Conservation (phyloP, 2,797 vertebrate species). For the Muraenolepis orangiensis region DNA sequence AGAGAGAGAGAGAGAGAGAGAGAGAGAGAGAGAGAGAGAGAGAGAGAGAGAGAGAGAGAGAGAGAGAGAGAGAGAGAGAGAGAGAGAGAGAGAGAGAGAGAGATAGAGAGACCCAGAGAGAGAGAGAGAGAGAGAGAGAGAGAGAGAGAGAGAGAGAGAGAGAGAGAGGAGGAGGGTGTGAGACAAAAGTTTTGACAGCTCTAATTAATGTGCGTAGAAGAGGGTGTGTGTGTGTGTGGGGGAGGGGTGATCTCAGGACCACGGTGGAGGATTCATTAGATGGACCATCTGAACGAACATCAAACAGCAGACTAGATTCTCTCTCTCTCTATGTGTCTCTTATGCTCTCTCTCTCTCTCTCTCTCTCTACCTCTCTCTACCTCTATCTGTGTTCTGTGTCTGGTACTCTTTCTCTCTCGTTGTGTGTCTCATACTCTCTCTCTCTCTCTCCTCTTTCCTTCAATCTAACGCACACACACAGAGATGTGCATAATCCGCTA, state of each 20-base stretch:
- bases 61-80: constrained; percentile 53
- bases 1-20: constrained; percentile 53
- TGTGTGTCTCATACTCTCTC: too few relatives aligned
- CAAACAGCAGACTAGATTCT: constrained; percentile 53
- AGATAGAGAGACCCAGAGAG: constrained; percentile 43
- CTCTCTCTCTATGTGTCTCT: neutral
- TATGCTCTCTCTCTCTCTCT: neutral
- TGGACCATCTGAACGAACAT: constrained; percentile 69
- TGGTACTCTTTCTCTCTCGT: too few relatives aligned
- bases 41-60: constrained; percentile 2
- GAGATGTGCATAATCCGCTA: too few relatives aligned
- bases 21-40: constrained; percentile 29
- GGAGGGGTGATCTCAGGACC: constrained; percentile 28
- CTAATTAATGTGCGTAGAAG: constrained; percentile 76
- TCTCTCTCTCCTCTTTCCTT: too few relatives aligned
- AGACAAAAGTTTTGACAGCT: constrained; percentile 78
- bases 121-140: neutral
- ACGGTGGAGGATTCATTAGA: constrained; percentile 74
- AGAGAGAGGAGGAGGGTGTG: constrained; percentile 54
- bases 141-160: constrained; percentile 33
- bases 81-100: constrained; percentile 8
- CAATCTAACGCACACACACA: too few relatives aligned
- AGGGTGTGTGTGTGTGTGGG: constrained; percentile 15
- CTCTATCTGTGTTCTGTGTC: too few relatives aligned
- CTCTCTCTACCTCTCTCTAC: constrained; percentile 1